A percentile compares a stretch with the other conserved stretches of the same genome.
Evolutionary conservation across 2,797 vertebrate genomes (phyloP).

Genomic region (Neopelma chrysocephalum): DNA sequence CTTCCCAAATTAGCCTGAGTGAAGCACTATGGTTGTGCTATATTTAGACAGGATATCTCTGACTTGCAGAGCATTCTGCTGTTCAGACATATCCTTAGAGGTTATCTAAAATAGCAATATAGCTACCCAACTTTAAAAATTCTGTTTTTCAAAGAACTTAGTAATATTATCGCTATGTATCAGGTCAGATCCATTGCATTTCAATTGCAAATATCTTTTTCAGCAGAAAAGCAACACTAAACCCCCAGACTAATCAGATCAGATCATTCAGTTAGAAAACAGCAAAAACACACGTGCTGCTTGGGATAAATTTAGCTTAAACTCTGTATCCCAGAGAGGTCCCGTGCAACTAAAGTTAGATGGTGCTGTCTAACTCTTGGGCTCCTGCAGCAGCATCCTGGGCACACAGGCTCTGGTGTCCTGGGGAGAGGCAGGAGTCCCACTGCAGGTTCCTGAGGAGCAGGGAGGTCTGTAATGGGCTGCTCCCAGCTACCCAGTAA

Average conservation of each 20-base stretch:
- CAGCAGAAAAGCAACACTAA: background rate
- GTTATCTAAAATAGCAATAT: slow-evolving; percentile 13
- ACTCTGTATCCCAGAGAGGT: background rate
- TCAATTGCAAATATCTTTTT: background rate
- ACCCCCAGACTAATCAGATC: background rate
- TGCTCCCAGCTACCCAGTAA: background rate
- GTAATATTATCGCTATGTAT: background rate
- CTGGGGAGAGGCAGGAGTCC: background rate
- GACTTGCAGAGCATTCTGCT: slow-evolving; percentile 34
- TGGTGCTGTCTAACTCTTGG: background rate
- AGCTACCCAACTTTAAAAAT: background rate
- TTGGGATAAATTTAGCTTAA: background rate
- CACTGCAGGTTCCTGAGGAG: background rate
- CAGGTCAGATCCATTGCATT: background rate
- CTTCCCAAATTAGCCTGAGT: slow-evolving; percentile 23
- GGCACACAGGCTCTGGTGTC: accelerated
- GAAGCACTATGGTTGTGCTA: slow-evolving; percentile 26
- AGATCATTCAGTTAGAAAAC: background rate
- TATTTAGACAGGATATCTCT: slow-evolving; percentile 41
- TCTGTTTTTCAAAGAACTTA: background rate
- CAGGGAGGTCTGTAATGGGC: background rate
- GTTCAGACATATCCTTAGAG: slow-evolving; percentile 15
- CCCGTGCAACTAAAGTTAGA: background rate
- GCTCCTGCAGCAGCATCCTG: background rate
- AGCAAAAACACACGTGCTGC: background rate